A percentile compares a stretch with the other conserved stretches of the same genome.
These are phyloP conservation scores for Ephialtes manifestator DNA, from an alignment of 2,888 invertebrate genomes.

Conservation along the genomic window DNA sequence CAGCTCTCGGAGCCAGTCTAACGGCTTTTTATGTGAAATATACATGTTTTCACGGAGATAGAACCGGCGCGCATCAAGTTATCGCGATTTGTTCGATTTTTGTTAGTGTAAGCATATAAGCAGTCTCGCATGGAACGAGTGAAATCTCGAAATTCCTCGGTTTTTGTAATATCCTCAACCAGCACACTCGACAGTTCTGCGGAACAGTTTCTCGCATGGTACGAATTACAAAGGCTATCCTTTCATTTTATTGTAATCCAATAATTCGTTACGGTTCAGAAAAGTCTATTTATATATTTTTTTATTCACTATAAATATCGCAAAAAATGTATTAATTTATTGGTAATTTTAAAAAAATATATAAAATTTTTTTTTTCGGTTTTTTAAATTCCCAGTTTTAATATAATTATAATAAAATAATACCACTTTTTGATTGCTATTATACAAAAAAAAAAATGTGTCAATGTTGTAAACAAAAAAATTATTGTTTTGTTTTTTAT, in stretches of 20 bases:
- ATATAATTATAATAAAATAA: too few species aligned
- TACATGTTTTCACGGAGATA: constrained; percentile 4
- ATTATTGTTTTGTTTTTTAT: constrained; percentile 7
- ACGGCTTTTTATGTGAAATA: constrained; percentile 32
- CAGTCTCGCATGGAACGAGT: constrained; percentile 18
- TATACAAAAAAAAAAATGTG: too few species aligned
- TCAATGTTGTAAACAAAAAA: neutral
- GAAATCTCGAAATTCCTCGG: constrained; percentile 30
- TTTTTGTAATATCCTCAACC: constrained; percentile 12
- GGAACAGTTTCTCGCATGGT: neutral
- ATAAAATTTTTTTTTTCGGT: too few species aligned
- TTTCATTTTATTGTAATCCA: neutral
- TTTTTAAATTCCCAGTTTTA: too few species aligned
- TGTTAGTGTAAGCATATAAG: neutral
- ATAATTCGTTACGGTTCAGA: neutral
- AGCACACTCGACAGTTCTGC: neutral
- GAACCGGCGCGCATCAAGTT: constrained; percentile 1
- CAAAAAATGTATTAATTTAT: too few species aligned
- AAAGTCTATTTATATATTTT: too few species aligned
- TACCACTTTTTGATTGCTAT: too few species aligned
- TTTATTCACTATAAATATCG: too few species aligned
- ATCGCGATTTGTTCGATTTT: constrained; percentile 8
- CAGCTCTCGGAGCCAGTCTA: constrained; percentile 30
- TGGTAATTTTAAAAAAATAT: too few species aligned
- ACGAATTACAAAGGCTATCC: neutral